phyloP scores from a whole-genome alignment of 2,113 vertebrate genomes.

The Thunnus thynnus region DNA sequence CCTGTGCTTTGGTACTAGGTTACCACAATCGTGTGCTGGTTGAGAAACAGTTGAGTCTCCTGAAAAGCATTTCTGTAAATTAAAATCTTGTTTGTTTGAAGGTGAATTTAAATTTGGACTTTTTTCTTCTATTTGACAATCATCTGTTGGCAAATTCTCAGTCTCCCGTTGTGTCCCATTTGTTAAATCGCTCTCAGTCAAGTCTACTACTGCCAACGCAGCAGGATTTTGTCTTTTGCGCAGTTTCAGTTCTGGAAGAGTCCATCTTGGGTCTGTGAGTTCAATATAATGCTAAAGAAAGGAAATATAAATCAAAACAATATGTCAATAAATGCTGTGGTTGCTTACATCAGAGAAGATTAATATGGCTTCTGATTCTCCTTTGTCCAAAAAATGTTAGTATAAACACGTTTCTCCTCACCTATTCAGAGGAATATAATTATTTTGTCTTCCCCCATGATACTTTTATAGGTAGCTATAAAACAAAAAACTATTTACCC shows the following conservation, averaged over 20 bases:
- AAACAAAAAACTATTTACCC: not conserved
- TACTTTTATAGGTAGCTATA: not conserved
- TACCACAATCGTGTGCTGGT: conserved; percentile 23
- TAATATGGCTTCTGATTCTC: not conserved
- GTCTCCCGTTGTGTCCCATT: not conserved
- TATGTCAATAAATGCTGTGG: not conserved
- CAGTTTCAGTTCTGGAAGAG: conserved; percentile 38
- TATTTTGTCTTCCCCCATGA: not conserved
- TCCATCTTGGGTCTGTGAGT: conserved; percentile 62
- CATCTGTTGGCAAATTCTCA: not conserved
- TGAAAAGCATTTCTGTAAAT: not conserved
- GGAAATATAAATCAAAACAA: conserved; percentile 2
- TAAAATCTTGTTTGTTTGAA: not conserved
- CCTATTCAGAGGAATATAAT: not conserved
- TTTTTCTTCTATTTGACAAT: not conserved
- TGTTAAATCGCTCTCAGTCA: conserved; percentile 44
- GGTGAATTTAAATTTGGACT: not conserved
- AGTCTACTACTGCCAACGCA: conserved; percentile 51
- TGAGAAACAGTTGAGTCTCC: not conserved
- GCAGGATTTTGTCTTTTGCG: conserved; percentile 28
- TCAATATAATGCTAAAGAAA: conserved; percentile 69
- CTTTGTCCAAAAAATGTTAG: not conserved
- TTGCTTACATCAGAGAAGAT: not conserved
- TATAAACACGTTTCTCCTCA: not conserved
- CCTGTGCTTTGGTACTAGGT: conserved; percentile 7